Conservation (phyloP, 2,113 vertebrate species). For the Irena cyanogastra region DNA sequence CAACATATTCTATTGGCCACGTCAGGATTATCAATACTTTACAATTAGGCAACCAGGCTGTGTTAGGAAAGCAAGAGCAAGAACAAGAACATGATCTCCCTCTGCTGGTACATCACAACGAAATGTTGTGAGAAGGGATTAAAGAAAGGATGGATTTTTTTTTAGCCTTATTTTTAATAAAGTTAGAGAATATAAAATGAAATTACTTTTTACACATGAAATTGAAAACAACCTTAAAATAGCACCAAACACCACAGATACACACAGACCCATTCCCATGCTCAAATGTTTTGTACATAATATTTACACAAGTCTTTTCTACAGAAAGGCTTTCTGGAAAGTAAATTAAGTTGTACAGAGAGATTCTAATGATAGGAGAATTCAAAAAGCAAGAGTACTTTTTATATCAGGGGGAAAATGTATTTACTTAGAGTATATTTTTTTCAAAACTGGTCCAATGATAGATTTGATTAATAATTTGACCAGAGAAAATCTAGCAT, state of each 20-base stretch:
- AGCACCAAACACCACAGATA: not conserved
- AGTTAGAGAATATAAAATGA: not conserved
- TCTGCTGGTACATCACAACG: constrained; percentile 21
- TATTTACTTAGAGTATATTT: not conserved
- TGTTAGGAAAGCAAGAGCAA: not conserved
- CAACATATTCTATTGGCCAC: not conserved
- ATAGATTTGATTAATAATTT: not conserved
- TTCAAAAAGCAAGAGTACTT: not conserved
- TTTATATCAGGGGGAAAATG: not conserved
- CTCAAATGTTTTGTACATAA: not conserved
- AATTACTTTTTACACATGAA: not conserved
- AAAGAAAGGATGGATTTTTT: not conserved
- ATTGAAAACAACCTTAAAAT: not conserved
- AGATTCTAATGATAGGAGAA: not conserved
- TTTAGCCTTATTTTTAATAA: not conserved
- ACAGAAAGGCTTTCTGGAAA: not conserved
- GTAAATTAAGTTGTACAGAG: not conserved
- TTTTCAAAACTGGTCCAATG: not conserved
- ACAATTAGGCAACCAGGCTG: not conserved
- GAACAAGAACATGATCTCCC: constrained; percentile 18
- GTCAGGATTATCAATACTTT: not conserved
- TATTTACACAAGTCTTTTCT: not conserved
- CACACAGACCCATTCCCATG: not conserved
- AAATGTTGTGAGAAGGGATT: not conserved
- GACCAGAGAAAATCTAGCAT: not conserved